Conservation (phyloP, 2,888 invertebrate genomes). For the Sepioteuthis lessoniana region DNA sequence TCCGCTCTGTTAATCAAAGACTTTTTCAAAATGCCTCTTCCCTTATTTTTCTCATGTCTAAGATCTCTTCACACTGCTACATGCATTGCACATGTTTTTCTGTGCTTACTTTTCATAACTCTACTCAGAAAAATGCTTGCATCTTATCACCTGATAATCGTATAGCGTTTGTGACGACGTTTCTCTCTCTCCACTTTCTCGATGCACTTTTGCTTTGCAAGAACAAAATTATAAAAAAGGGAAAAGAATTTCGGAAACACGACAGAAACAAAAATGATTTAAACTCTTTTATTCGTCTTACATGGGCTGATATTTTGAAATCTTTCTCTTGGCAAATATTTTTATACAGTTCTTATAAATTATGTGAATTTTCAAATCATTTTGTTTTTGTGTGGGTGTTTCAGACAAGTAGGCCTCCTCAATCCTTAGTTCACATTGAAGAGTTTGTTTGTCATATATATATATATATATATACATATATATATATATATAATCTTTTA, state of each 20-base stretch:
- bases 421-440: not conserved
- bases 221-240: too few relatives aligned
- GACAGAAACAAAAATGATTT: too few relatives aligned
- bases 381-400: conserved; percentile 33
- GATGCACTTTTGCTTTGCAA: too few relatives aligned
- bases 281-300: too few relatives aligned
- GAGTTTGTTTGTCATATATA: not conserved
- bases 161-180: not conserved
- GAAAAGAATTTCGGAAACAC: not conserved
- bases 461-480: not conserved
- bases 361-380: not conserved
- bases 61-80: not conserved
- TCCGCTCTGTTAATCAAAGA: not conserved
- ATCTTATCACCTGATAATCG: not conserved
- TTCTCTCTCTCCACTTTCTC: not conserved
- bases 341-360: not conserved
- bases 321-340: not conserved
- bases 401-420: not conserved
- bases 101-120: not conserved
- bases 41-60: not conserved
- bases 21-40: not conserved
- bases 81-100: not conserved
- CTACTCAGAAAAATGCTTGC: not conserved
- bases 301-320: too few relatives aligned
- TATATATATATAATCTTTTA: not conserved